These are phyloP conservation scores for Andrena bucephala DNA, from an alignment of 2,888 invertebrate species.

Conservation along the genomic window DNA sequence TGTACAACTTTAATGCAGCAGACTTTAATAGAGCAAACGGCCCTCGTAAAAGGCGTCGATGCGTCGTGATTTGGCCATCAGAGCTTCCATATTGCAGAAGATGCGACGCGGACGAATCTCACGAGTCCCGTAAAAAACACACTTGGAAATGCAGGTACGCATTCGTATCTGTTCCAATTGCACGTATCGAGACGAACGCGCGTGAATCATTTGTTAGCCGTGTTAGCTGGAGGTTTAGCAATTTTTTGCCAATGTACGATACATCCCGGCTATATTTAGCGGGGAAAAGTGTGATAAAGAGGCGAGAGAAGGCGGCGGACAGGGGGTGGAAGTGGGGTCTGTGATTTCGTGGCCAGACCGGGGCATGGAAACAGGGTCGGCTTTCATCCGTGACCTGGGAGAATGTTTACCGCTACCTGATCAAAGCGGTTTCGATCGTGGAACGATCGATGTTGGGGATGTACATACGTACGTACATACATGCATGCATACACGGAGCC, in stretches of 20 bases:
- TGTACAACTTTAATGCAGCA: conserved; percentile 3
- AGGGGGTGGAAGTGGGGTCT: conserved; percentile 29
- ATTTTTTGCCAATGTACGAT: conserved; percentile 43
- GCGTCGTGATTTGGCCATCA: conserved; percentile 11
- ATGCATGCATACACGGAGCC: conserved; percentile 33
- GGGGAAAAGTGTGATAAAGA: conserved; percentile 52
- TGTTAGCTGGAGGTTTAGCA: conserved; percentile 42
- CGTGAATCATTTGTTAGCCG: not conserved
- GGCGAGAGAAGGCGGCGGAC: conserved; percentile 17
- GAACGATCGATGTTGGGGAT: conserved; percentile 54
- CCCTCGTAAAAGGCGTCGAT: conserved; percentile 29
- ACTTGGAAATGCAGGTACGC: too few relatives aligned
- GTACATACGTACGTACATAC: too few relatives aligned
- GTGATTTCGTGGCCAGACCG: conserved; percentile 60
- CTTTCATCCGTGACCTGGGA: conserved; percentile 79
- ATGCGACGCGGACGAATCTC: not conserved
- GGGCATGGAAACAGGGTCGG: conserved; percentile 66
- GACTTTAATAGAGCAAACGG: conserved; percentile 17
- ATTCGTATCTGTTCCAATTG: too few relatives aligned
- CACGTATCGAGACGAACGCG: too few relatives aligned
- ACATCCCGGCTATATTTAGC: conserved; percentile 52
- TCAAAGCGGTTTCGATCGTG: conserved; percentile 77
- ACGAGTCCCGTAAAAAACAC: too few relatives aligned
- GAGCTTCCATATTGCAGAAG: not conserved
- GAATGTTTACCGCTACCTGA: conserved; percentile 80